Percentiles rank a stretch among this genome's conserved stretches.
Evolutionary conservation across 2,888 invertebrate species (phyloP).

Genomic region (Watsonalla binaria): DNA sequence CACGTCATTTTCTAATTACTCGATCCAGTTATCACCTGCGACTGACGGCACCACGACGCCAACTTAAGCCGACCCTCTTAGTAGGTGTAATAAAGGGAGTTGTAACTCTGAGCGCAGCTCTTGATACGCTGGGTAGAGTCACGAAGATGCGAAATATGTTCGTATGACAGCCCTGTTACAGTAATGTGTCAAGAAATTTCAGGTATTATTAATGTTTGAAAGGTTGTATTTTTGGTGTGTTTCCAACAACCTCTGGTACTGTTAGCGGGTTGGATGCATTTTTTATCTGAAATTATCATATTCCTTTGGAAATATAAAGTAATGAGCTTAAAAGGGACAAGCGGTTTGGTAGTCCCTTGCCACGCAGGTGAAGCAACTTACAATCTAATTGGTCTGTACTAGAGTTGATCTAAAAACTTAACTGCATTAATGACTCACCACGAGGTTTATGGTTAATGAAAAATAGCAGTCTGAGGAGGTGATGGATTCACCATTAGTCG

Average conservation of each 20-base stretch:
- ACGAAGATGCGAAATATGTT: constrained; percentile 44
- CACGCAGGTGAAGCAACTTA: too few species aligned
- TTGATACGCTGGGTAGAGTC: constrained; percentile 20
- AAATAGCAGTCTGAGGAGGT: too few species aligned
- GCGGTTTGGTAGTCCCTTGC: too few species aligned
- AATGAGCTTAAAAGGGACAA: too few species aligned
- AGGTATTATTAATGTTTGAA: constrained; percentile 31
- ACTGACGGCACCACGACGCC: constrained; percentile 58
- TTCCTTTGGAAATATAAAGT: too few species aligned
- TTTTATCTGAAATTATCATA: too few species aligned
- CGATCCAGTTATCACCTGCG: constrained; percentile 71
- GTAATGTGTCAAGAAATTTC: constrained; percentile 41
- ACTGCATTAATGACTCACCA: too few species aligned
- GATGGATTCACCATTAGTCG: too few species aligned
- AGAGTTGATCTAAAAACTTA: too few species aligned
- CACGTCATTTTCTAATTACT: constrained; percentile 72
- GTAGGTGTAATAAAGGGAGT: constrained; percentile 9
- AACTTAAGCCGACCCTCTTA: constrained; percentile 24
- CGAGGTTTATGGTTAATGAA: too few species aligned
- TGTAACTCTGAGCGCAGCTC: constrained; percentile 20
- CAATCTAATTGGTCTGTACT: too few species aligned
- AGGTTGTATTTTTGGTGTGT: constrained; percentile 25
- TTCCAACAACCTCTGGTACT: constrained; percentile 9
- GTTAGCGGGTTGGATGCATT: too few species aligned
- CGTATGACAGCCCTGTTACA: constrained; percentile 58